Conservation (phyloP, 2,797 vertebrate genomes). For the Hippocampus kuda region DNA sequence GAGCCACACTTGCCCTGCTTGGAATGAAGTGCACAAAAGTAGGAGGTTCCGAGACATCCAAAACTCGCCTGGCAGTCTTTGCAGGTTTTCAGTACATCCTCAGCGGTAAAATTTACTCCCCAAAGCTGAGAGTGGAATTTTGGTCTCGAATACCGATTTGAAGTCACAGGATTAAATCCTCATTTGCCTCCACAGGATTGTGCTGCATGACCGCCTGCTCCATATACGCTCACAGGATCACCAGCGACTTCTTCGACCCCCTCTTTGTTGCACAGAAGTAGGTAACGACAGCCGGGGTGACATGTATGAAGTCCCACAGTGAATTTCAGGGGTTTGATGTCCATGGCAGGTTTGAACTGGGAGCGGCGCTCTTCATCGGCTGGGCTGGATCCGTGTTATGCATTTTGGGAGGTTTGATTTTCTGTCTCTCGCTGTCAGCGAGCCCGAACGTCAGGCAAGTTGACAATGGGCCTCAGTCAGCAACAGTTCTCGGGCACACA, state of each 20-base stretch:
- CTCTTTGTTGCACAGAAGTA: slow-evolving; percentile 91
- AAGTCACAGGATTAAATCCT: neutral
- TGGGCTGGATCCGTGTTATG: slow-evolving; percentile 72
- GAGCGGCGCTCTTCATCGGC: slow-evolving; percentile 73
- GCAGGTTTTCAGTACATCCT: slow-evolving; percentile 83
- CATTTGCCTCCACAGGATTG: slow-evolving; percentile 66
- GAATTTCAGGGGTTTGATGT: too few species aligned
- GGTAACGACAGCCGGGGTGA: slow-evolving; percentile 42
- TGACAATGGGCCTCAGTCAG: slow-evolving; percentile 4
- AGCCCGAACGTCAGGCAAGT: slow-evolving; percentile 54
- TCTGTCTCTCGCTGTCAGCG: slow-evolving; percentile 64
- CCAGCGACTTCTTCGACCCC: slow-evolving; percentile 94
- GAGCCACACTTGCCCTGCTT: slow-evolving; percentile 75
- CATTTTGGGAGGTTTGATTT: slow-evolving; percentile 65
- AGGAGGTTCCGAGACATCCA: slow-evolving; percentile 80
- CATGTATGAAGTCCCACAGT: neutral
- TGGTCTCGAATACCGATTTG: neutral
- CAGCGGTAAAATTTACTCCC: slow-evolving; percentile 67
- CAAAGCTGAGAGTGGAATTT: neutral
- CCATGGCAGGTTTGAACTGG: slow-evolving; percentile 68
- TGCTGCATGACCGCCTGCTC: slow-evolving; percentile 88
- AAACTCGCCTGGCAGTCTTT: slow-evolving; percentile 80
- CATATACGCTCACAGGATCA: slow-evolving; percentile 91
- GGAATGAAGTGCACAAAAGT: slow-evolving; percentile 97
- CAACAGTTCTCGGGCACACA: slow-evolving; percentile 9